phyloP scores from a whole-genome alignment of 2,113 vertebrate genomes.

The Lycocorax pyrrhopterus region DNA sequence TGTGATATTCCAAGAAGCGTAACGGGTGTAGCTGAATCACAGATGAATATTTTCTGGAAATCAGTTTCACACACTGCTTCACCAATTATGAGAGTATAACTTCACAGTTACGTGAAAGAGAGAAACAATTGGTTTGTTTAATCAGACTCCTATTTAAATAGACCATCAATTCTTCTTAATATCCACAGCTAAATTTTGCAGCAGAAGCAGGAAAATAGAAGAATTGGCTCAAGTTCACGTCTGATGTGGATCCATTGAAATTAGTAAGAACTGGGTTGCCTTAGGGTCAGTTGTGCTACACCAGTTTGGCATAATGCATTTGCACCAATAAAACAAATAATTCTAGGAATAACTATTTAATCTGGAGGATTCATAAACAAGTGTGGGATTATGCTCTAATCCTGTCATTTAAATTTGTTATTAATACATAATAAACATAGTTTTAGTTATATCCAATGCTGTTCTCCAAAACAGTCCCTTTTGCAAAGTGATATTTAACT shows the following conservation, averaged over 20 bases:
- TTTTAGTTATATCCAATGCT: not conserved
- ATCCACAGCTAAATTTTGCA: not conserved
- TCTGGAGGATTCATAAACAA: not conserved
- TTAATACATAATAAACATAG: not conserved
- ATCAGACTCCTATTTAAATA: not conserved
- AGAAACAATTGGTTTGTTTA: not conserved
- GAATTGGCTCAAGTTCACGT: not conserved
- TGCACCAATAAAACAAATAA: not conserved
- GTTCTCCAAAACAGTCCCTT: not conserved
- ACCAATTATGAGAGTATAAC: not conserved
- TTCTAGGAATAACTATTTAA: not conserved
- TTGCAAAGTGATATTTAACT: not conserved
- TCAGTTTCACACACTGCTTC: constrained; percentile 1
- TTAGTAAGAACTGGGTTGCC: not conserved
- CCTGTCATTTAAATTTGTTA: not conserved
- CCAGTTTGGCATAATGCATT: not conserved
- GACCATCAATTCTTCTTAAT: not conserved
- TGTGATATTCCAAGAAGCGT: constrained; percentile 18
- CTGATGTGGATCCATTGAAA: not conserved
- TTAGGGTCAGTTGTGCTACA: not conserved
- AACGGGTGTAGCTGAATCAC: not conserved
- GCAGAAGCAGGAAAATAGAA: not conserved
- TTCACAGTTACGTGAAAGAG: not conserved
- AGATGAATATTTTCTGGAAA: constrained; percentile 10
- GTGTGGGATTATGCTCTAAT: not conserved